These are phyloP conservation scores for Tribolium freemani DNA, from an alignment of 2,888 invertebrate genomes.

Conservation along the genomic window DNA sequence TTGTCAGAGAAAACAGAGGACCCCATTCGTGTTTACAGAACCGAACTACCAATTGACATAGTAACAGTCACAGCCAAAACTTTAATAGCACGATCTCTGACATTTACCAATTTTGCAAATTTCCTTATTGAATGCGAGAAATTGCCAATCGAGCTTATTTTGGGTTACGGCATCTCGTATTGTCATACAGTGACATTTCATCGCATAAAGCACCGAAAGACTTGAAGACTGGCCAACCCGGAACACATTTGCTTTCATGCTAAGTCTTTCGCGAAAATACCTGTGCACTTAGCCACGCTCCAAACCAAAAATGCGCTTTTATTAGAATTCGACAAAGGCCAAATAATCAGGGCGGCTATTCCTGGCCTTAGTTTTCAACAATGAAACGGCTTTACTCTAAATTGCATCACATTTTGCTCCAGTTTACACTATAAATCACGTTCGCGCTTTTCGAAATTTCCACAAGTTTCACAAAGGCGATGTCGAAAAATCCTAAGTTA, in stretches of 20 bases:
- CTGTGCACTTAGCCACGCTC: slow-evolving; percentile 17
- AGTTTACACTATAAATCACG: slow-evolving; percentile 16
- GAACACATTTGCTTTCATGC: slow-evolving; percentile 45
- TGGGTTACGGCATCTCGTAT: slow-evolving; percentile 53
- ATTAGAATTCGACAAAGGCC: slow-evolving; percentile 14
- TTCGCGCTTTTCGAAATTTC: background rate
- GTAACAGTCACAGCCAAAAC: background rate
- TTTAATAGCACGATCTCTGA: background rate
- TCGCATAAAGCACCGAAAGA: slow-evolving; percentile 44
- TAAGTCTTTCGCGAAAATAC: slow-evolving; percentile 32
- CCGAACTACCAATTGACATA: background rate
- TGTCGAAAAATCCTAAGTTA: too few relatives aligned
- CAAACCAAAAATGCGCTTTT: background rate
- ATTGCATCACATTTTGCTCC: background rate
- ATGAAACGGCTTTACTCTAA: background rate
- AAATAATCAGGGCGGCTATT: background rate
- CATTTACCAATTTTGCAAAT: background rate
- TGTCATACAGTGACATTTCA: slow-evolving; percentile 55
- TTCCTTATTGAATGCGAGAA: background rate
- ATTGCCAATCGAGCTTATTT: slow-evolving; percentile 41
- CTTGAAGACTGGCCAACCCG: slow-evolving; percentile 55
- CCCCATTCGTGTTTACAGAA: background rate
- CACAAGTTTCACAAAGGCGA: too few relatives aligned
- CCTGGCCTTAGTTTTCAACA: background rate
- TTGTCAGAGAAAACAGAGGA: background rate